Evolutionary conservation across 2,113 vertebrate genomes (phyloP).

Genomic region (Amphilophus citrinellus): DNA sequence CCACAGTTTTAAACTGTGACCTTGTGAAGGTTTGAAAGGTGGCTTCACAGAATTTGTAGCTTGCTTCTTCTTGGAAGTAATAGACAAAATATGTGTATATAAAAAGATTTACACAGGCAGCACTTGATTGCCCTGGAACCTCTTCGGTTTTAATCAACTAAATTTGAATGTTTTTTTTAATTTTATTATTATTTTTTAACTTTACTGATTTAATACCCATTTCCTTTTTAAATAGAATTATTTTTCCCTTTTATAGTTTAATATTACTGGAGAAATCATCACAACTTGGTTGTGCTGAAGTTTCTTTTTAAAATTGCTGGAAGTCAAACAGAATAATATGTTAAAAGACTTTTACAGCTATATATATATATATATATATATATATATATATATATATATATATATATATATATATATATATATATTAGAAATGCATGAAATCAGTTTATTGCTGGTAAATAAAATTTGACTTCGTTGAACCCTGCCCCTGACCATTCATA

Average conservation of each 20-base stretch:
- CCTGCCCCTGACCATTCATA: neutral
- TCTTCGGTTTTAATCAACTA: neutral
- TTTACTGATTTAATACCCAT: neutral
- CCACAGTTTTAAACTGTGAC: too few species aligned
- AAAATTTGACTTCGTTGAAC: neutral
- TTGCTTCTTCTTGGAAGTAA: too few species aligned
- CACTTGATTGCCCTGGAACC: too few species aligned
- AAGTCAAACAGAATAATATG: neutral
- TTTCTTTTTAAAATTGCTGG: neutral
- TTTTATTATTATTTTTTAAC: too few species aligned
- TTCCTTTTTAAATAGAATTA: neutral
- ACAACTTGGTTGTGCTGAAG: neutral
- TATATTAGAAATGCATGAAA: neutral
- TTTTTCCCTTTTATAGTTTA: neutral
- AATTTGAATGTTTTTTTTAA: neutral
- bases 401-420: too few species aligned
- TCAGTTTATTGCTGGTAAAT: neutral
- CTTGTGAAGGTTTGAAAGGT: too few species aligned
- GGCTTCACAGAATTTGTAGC: too few species aligned
- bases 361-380: too few species aligned
- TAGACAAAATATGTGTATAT: too few species aligned
- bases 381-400: too few species aligned
- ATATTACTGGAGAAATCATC: neutral
- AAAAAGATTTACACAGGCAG: too few species aligned
- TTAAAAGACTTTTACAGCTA: neutral